Evolutionary conservation across 2,888 invertebrate genomes (phyloP).

Genomic region (Eurois occulta): DNA sequence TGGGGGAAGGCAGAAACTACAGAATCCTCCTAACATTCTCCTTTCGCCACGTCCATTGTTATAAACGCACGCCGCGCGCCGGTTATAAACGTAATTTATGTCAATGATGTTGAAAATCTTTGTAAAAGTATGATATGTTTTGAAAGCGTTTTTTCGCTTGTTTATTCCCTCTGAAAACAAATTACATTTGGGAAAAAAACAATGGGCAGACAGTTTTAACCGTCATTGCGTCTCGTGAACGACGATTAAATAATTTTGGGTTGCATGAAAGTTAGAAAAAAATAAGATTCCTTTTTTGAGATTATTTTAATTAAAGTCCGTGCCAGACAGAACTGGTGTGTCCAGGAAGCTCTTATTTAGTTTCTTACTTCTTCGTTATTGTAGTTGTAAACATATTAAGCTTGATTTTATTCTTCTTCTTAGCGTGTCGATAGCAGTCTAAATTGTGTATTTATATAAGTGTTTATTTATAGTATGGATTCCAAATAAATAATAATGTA

Average conservation of each 20-base stretch:
- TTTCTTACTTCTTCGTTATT: no score
- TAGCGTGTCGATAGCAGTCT: no score
- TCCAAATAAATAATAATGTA: background rate
- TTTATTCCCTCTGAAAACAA: background rate
- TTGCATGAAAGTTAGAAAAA: background rate
- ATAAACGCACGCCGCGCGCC: background rate
- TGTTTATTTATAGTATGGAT: background rate
- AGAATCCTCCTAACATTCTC: background rate
- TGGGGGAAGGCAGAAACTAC: background rate
- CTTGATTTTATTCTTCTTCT: background rate
- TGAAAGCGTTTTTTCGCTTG: background rate
- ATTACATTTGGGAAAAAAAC: background rate
- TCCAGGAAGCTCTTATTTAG: background rate
- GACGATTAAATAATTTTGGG: background rate
- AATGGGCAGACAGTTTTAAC: background rate
- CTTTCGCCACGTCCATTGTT: background rate
- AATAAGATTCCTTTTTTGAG: background rate
- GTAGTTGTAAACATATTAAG: background rate
- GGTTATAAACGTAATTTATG: background rate
- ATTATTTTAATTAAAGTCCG: background rate
- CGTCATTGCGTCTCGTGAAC: background rate
- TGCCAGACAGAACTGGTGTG: background rate
- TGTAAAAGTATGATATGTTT: background rate
- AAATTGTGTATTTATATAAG: no score
- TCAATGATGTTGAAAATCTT: background rate